Percentiles rank a stretch among this genome's conserved stretches.
Evolutionary conservation across 2,888 invertebrate species (phyloP).

Genomic region (Desoria tigrina): DNA sequence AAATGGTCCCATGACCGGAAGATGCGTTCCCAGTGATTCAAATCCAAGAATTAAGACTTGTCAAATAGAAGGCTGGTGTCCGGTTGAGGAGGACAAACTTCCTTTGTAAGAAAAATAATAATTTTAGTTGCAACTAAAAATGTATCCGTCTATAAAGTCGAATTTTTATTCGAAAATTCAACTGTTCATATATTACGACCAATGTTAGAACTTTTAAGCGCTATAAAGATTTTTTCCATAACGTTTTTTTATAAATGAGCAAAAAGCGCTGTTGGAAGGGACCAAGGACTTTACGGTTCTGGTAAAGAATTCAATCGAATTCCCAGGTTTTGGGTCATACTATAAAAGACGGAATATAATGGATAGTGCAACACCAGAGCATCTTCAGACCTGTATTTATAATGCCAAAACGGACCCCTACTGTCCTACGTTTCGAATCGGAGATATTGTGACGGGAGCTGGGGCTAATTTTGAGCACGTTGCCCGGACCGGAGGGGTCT

Average conservation of each 20-base stretch:
- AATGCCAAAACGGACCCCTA: constrained; percentile 54
- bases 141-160: no score
- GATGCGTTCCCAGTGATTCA: constrained; percentile 54
- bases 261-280: constrained; percentile 34
- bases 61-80: constrained; percentile 59
- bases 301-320: constrained; percentile 49
- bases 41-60: constrained; percentile 54
- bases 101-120: constrained; percentile 52
- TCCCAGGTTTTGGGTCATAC: constrained; percentile 38
- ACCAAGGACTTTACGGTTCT: constrained; percentile 48
- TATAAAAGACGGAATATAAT: constrained; percentile 55
- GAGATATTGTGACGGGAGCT: constrained; percentile 56
- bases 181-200: background rate
- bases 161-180: no score
- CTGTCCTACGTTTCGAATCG: constrained; percentile 59
- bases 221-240: no score
- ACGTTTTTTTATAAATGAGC: constrained; percentile 20
- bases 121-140: background rate
- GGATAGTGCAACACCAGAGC: constrained; percentile 53
- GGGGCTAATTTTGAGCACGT: constrained; percentile 33
- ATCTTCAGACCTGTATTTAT: constrained; percentile 56
- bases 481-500: constrained; percentile 56
- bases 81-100: constrained; percentile 56
- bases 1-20: constrained; percentile 59
- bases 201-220: background rate